Base-by-base conservation (phyloP, 1,140 invertebrate species). In the Brachionus paranguensis region DNA sequence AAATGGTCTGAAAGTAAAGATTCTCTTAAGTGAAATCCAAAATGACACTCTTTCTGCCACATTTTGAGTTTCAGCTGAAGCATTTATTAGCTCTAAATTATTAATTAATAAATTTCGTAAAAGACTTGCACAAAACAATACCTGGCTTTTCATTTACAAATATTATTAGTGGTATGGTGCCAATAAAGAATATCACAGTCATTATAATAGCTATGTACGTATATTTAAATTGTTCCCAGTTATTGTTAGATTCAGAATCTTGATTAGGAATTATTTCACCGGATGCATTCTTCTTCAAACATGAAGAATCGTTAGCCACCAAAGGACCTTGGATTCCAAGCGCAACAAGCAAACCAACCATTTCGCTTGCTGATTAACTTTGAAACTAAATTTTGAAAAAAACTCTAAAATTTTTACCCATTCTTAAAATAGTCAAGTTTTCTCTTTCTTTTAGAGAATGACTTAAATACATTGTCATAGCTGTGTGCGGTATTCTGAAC, bases 401-500 rank as follows among this genome's bases (percentile, higher is more conserved):
- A n/a, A 17, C 0, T 0, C 24, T 2, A 7, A 37, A 33, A 55
- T 11, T 8, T 7, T 27, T 10, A 79, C 78, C 78, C 78, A 81
- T 84, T 84, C 81, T 43, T 37, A 45, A 2, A 53, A 84, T 20
- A 29, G 60, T 84, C n/a, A 50, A 3, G 2, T n/a, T 20, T 47
- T 84, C 64, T 70, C 81, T 68, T 72, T 84, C 64, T 53, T 50
- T 68, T 84, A 53, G 14, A 17, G 60, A 70, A 14, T 70, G 7
- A 37, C 60, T 70, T 41, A 84, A 37, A 37, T 70, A 84, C 60
- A 84, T 72, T 29, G 60, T 84, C 65, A 84, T 70, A 0, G 81
- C 60, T 11, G 81, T 84, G 33, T 84, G 81, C 10, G 81, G 81
- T 45, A 84, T 84, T 37, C 81, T 68, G 37, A 70, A 47, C 8